A percentile compares a stretch with the other conserved stretches of the same genome.
Evolutionary conservation across 2,797 vertebrate species (phyloP).

Genomic region (Intellagama lesueurii): DNA sequence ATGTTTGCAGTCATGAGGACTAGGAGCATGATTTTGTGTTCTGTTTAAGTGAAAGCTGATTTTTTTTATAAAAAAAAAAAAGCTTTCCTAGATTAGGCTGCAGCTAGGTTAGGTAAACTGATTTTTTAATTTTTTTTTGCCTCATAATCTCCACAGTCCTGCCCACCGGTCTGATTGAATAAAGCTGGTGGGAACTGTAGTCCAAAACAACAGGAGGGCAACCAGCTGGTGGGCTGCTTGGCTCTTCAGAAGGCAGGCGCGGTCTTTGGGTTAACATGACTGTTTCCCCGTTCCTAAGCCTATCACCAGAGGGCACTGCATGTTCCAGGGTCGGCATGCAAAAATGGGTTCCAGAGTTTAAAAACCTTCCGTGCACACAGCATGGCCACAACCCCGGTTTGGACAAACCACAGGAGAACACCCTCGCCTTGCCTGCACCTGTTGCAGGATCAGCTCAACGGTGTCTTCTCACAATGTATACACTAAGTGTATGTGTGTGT

Average conservation of each 20-base stretch:
- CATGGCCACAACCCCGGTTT: too few relatives aligned
- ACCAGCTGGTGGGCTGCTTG: neutral
- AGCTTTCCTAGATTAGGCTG: neutral
- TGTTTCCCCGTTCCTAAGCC: neutral
- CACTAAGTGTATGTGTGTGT: neutral
- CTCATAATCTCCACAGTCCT: neutral
- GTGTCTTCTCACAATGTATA: neutral
- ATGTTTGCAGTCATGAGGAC: neutral
- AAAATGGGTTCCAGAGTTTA: neutral
- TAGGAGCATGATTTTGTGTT: neutral
- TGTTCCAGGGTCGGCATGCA: neutral
- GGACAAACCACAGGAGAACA: too few relatives aligned
- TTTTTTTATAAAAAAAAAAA: too few relatives aligned
- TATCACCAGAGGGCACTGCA: neutral
- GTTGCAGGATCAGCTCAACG: neutral
- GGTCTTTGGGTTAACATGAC: neutral
- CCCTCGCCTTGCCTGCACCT: neutral
- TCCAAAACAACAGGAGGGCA: neutral
- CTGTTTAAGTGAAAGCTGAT: neutral
- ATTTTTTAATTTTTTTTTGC: neutral
- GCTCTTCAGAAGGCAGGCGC: neutral
- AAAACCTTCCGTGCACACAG: neutral
- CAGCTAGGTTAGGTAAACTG: too few relatives aligned
- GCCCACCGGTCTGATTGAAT: neutral
- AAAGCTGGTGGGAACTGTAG: neutral